Percentiles rank a stretch among this genome's conserved stretches.
These are phyloP conservation scores for Sebastes aleutianus DNA, from an alignment of 2,797 vertebrate species.

Conservation along the genomic window DNA sequence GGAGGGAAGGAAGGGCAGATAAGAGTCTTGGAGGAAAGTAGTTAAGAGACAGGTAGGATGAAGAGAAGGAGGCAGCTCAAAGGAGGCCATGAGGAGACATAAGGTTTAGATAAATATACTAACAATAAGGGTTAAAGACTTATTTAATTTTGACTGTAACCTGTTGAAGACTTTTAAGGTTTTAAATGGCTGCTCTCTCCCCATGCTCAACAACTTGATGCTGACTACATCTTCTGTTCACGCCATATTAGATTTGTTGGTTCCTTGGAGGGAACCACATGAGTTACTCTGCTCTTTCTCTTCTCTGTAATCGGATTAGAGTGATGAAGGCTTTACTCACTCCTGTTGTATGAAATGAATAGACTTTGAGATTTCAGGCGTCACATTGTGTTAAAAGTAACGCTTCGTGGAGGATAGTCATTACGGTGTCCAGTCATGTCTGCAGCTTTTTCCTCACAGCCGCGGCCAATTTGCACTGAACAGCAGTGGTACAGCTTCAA, in stretches of 20 bases:
- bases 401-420: not conserved
- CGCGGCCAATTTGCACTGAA: not conserved
- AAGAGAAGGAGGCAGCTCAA: not conserved
- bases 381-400: not conserved
- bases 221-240: not conserved
- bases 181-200: not conserved
- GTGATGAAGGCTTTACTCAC: conserved; percentile 20
- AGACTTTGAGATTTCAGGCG: conserved; percentile 10
- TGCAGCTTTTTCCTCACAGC: not conserved
- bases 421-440: not conserved
- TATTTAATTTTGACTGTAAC: not conserved
- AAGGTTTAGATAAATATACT: not conserved
- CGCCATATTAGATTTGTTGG: conserved; percentile 13
- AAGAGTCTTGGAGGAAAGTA: not conserved
- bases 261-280: conserved; percentile 13
- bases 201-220: not conserved
- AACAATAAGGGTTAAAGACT: not conserved
- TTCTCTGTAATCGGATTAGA: conserved; percentile 51
- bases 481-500: not conserved
- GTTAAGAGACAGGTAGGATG: not conserved
- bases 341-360: conserved; percentile 36
- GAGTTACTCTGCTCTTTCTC: conserved; percentile 1
- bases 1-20: not conserved
- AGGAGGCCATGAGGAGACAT: not conserved
- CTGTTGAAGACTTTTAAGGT: not conserved